Base-by-base conservation (phyloP, 2,113 vertebrate species). In the Rallus limicola region DNA sequence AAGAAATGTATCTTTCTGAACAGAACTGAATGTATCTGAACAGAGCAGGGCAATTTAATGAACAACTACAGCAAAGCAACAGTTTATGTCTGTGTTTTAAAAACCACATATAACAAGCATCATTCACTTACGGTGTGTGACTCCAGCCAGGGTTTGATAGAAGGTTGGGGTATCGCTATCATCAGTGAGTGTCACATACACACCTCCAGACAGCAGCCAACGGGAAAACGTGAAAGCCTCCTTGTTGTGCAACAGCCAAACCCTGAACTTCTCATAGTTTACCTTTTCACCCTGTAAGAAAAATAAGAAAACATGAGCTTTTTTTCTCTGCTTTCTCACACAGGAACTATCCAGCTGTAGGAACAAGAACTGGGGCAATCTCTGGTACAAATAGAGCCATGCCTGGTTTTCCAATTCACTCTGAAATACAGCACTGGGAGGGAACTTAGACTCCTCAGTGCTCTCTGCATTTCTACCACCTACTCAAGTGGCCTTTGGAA, bases 81-180 rank as follows among this genome's bases (percentile, higher is more conserved):
- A 53, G 46, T 31, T 36, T 17, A 16, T 15, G 28, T 21, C 50
- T 69, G 48, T 38, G 46, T 36, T 72, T 23, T 36, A 18, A n/a
- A 25, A 89, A 80, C 44, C 4, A 16, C 2, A 0, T 3, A 10
- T 16, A 78, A 64, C 11, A 31, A 82, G 38, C 15, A 70, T 2
- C 6, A 1, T 80, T 56, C 94, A 99, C 99, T 99, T 98, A 99
- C 99, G 97, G 97, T 99, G 99, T 29, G 99, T 99, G 98, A 99
- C 99, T 79, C 99, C 99, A 85, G 99, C 99, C 90, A 99, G 98
- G 67, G 99, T 99, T 95, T 99, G 99, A 97, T 99, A 99, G 98
- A 99, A 99, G 90, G 99, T 99, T 71, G 99, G 99, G 33, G 99
- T 99, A 97, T 99, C 99, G 17, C 99, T 99, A 93, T 99, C 99